phyloP scores from a whole-genome alignment of 2,113 vertebrate genomes.

The Sturnus vulgaris region DNA sequence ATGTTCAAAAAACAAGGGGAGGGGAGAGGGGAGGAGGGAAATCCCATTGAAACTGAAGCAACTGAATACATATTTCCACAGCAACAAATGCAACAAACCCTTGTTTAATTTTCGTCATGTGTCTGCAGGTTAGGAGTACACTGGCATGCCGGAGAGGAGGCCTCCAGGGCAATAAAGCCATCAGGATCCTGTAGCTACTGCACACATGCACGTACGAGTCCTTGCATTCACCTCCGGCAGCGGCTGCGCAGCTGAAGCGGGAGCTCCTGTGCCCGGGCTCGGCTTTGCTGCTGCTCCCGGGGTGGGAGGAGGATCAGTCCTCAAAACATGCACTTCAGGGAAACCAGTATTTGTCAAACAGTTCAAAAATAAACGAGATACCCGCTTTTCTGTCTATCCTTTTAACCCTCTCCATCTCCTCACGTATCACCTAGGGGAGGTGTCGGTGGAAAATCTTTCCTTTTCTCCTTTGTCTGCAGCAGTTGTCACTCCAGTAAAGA shows the following conservation, averaged over 20 bases:
- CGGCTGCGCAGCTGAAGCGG: background rate
- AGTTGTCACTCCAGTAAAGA: background rate
- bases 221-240: background rate
- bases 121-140: constrained; percentile 20
- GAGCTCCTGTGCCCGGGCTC: background rate
- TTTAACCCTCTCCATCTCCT: background rate
- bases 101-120: constrained; percentile 24
- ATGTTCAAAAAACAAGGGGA: background rate
- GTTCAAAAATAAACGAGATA: background rate
- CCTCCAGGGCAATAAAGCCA: constrained; percentile 11
- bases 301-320: background rate
- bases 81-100: background rate
- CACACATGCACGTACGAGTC: background rate
- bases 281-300: background rate
- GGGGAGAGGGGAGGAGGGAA: background rate
- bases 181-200: background rate
- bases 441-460: background rate
- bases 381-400: background rate
- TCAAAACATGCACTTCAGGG: background rate
- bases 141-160: background rate
- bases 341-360: background rate
- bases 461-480: background rate
- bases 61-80: background rate
- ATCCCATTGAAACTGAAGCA: background rate
- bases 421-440: background rate